Evolutionary conservation across 2,797 vertebrate species (phyloP).

Genomic region (Lepus townsendii): DNA sequence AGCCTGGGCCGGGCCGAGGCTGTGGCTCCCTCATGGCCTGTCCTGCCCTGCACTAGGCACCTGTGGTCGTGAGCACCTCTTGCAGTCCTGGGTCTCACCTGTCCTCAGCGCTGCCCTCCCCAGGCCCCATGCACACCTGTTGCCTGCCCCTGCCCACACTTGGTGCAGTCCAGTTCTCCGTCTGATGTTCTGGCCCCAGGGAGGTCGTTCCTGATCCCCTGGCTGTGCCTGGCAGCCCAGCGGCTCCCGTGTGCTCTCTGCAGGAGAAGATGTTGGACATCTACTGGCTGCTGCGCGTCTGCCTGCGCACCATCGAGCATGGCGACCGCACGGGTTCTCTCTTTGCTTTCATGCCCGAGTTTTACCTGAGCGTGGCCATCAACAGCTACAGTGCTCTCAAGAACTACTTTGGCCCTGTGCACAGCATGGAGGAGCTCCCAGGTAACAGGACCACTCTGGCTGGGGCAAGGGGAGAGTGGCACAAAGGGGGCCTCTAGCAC

Average conservation of each 20-base stretch:
- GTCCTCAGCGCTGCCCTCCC: not conserved
- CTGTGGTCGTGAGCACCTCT: not conserved
- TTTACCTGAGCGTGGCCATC: conserved; percentile 99
- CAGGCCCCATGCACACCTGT: not conserved
- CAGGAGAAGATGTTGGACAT: conserved; percentile 99
- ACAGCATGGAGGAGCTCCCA: conserved; percentile 97
- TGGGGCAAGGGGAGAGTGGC: not conserved
- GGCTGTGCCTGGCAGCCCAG: not conserved
- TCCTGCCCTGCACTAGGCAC: not conserved
- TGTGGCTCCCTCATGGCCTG: not conserved
- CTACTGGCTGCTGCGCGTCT: conserved; percentile 97
- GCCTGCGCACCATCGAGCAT: conserved; percentile 95
- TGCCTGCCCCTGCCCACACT: not conserved
- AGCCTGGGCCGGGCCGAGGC: not conserved
- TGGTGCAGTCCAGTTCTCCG: not conserved
- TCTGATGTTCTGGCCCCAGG: not conserved
- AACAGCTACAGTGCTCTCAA: conserved; percentile 99
- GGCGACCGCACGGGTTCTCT: conserved; percentile 94
- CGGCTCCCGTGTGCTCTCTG: conserved; percentile 37
- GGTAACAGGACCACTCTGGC: conserved; percentile 87
- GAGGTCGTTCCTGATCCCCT: not conserved
- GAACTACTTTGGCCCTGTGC: conserved; percentile 98
- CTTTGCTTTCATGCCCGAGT: conserved; percentile 97
- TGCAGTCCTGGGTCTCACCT: not conserved
- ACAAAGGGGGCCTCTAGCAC: rapidly evolving